A percentile compares a stretch with the other conserved stretches of the same genome.
These are phyloP conservation scores for Sebastolobus alascanus DNA, from an alignment of 2,797 vertebrate genomes.

Conservation along the genomic window DNA sequence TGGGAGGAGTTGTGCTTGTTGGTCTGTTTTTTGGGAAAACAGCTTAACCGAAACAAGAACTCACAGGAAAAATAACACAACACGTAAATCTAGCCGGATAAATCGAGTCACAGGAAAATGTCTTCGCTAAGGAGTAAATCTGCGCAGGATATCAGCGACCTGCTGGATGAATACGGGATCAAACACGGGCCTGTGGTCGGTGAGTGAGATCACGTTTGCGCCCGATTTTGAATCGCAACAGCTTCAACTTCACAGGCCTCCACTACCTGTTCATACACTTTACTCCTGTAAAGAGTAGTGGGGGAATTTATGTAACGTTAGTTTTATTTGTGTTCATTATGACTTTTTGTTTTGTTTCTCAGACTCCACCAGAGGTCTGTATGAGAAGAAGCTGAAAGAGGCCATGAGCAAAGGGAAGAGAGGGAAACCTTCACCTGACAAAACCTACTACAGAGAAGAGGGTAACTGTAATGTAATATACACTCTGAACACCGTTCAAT, in stretches of 20 bases:
- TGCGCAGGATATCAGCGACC: conserved; percentile 69
- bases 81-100: background rate
- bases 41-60: conserved; percentile 7
- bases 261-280: background rate
- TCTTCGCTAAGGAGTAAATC: conserved; percentile 69
- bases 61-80: accelerated
- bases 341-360: background rate
- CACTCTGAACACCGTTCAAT: background rate
- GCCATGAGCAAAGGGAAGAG: conserved; percentile 77
- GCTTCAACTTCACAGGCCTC: conserved; percentile 8
- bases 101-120: conserved; percentile 40
- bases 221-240: conserved; percentile 23
- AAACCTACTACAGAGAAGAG: conserved; percentile 83
- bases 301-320: background rate
- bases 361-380: conserved; percentile 83
- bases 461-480: conserved; percentile 43
- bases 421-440: conserved; percentile 64
- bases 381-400: conserved; percentile 84
- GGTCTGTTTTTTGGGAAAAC: conserved; percentile 8
- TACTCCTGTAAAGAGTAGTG: background rate
- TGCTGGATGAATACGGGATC: conserved; percentile 85
- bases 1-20: conserved; percentile 29
- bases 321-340: background rate
- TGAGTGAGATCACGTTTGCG: conserved; percentile 59
- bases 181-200: conserved; percentile 87